phyloP scores from a whole-genome alignment of 64 coral and sea anemone species.

The Cladopsammia gracilis region DNA sequence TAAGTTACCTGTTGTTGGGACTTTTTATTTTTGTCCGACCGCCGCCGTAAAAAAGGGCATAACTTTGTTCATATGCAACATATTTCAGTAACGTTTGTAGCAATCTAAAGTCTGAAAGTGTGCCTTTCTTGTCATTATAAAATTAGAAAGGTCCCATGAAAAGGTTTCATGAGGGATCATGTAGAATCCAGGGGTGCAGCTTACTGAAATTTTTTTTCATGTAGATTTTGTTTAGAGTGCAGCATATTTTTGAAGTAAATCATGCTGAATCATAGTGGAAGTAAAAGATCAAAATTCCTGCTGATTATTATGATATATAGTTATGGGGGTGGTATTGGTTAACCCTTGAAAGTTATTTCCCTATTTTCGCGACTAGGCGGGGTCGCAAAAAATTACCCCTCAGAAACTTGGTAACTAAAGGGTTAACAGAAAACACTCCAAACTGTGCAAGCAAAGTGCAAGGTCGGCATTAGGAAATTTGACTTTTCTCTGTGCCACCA shows the following conservation, averaged over 20 bases:
- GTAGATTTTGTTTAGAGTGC: conserved; percentile 13
- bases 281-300: conserved; percentile 17
- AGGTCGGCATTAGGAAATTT: too few species aligned
- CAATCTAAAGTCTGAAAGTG: conserved; percentile 16
- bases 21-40: conserved; percentile 17
- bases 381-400: conserved; percentile 12
- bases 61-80: conserved; percentile 17
- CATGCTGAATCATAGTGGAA: conserved; percentile 16
- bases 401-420: conserved; percentile 17
- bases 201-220: conserved; percentile 19
- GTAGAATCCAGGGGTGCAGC: conserved; percentile 18
- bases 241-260: conserved; percentile 22
- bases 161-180: conserved; percentile 20
- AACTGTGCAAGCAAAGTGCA: too few species aligned
- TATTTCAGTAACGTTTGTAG: conserved; percentile 17
- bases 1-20: conserved; percentile 16
- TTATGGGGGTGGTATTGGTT: conserved; percentile 16
- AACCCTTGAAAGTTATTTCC: conserved; percentile 13
- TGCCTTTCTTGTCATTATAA: conserved; percentile 21
- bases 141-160: conserved; percentile 20
- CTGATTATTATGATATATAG: conserved; percentile 18
- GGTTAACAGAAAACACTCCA: neutral
- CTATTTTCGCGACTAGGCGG: conserved; percentile 7
- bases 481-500: too few species aligned
- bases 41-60: conserved; percentile 2